Conservation (phyloP, 2,888 invertebrate species). For the Caenorhabditis sp. region DNA sequence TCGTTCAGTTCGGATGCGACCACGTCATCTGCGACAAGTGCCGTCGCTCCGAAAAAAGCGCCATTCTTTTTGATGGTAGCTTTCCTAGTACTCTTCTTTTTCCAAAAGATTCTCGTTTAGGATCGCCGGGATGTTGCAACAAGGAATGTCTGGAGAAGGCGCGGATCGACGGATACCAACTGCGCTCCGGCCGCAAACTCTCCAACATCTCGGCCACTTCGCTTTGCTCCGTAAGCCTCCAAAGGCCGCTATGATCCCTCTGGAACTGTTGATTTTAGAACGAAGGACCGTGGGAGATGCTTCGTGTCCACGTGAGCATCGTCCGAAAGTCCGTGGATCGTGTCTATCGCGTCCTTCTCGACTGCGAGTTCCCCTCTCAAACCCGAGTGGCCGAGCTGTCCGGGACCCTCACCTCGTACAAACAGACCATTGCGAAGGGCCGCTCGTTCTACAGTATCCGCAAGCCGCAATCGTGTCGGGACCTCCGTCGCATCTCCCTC, state of each 20-base stretch:
- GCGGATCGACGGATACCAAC: not conserved
- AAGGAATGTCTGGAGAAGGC: conserved; percentile 24
- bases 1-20: conserved; percentile 50
- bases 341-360: conserved; percentile 16
- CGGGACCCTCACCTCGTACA: not conserved
- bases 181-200: conserved; percentile 11
- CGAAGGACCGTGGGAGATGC: conserved; percentile 30
- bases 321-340: not conserved
- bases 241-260: too few species aligned
- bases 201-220: conserved; percentile 2
- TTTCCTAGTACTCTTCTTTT: not conserved
- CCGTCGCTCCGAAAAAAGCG: conserved; percentile 23
- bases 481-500: conserved; percentile 23
- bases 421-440: conserved; percentile 1
- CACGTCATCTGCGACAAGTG: conserved; percentile 46
- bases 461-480: conserved; percentile 5
- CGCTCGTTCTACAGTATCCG: conserved; percentile 19
- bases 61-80: conserved; percentile 35
- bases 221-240: too few species aligned
- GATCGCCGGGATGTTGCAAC: conserved; percentile 43
- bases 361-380: conserved; percentile 40
- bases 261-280: too few species aligned
- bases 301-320: conserved; percentile 24
- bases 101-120: not conserved
- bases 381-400: conserved; percentile 26